phyloP scores from a whole-genome alignment of 2,113 vertebrate species.

The Cheilinus undulatus region DNA sequence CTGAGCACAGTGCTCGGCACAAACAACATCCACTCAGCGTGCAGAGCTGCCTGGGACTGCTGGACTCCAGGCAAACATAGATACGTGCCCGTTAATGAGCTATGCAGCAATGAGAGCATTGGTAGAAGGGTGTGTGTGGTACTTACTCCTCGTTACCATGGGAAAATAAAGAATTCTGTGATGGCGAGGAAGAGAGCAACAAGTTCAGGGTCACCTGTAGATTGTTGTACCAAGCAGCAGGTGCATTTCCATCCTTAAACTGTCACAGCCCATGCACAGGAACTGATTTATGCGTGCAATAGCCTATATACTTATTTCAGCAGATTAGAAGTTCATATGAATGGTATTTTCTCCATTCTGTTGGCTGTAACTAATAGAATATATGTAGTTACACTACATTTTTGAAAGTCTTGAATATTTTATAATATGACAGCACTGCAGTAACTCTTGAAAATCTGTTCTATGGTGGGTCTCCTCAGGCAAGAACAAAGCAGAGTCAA shows the following conservation, averaged over 20 bases:
- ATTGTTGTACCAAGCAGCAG: constrained; percentile 24
- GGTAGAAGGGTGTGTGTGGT: constrained; percentile 7
- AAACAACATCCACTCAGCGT: constrained; percentile 75
- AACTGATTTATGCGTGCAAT: no score
- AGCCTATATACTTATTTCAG: no score
- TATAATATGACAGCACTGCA: no score
- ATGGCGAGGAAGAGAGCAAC: constrained; percentile 42
- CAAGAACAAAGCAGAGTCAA: no score
- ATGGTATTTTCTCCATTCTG: no score
- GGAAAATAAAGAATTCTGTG: constrained; percentile 38
- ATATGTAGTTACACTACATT: no score
- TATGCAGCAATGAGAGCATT: constrained; percentile 37
- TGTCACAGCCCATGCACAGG: neutral
- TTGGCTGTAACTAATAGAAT: no score
- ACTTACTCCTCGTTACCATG: constrained; percentile 27
- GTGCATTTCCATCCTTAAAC: constrained; percentile 6
- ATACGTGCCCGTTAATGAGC: constrained; percentile 46
- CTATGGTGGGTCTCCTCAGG: no score
- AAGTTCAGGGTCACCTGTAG: constrained; percentile 45
- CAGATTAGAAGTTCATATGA: no score
- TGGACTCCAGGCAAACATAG: constrained; percentile 16
- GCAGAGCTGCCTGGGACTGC: constrained; percentile 37
- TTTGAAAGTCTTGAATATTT: no score
- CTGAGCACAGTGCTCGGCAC: constrained; percentile 69
- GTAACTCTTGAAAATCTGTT: no score